Base-by-base conservation (phyloP, 35 echinoderm and acorn worm genomes). In the Lytechinus pictus region DNA sequence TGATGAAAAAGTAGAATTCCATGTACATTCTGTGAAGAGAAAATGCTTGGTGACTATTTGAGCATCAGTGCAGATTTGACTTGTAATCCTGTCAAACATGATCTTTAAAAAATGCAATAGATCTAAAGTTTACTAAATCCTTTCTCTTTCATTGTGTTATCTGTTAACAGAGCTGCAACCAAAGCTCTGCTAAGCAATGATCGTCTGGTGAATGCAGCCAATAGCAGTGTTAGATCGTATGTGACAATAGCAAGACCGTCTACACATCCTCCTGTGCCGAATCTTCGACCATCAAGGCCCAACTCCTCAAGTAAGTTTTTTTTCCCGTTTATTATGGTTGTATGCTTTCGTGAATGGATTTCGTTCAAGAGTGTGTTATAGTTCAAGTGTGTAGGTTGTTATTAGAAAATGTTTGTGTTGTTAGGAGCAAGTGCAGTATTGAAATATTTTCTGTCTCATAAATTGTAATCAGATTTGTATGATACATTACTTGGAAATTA, bases 181-280 rank as follows among this genome's bases (percentile, higher is more conserved):
- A 97, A 97, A 94, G 87, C 98, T 54, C 89, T 99, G 60, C 21
- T 95, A 9, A 98, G 95, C 66, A 96, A 97, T 87, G 98, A 98
- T 95, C 95, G 97, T 60, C 58, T 99, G 21, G 97, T 98, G 3
- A 98, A 97, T 88, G 97, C 98, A 94, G 95, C 97, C 54, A 99
- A 99, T 91, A 95, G 87, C 54, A 99, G 97, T 91, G 97, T 99
- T 5, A 53, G 98, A 66, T 98, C 98, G 24, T 99, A 99, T 54
- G 97, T 99, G 97, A 99, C 96, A 4, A 97, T 99, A 27, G 91
- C 97, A 27, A 91, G 98, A 27, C 98, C 97, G 21, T 98, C 98
- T 54, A 96, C 95, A 21, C 71, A 97, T 54, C 97, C 97, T 14
- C 9, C 52, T 57, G 89, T 96, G 52, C 91, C 96, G 13, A 95